Evolutionary conservation across 2,888 invertebrate species (phyloP), one percentile per base, ranked within the genome.

Genomic region (Dryadula phaetusa): DNA sequence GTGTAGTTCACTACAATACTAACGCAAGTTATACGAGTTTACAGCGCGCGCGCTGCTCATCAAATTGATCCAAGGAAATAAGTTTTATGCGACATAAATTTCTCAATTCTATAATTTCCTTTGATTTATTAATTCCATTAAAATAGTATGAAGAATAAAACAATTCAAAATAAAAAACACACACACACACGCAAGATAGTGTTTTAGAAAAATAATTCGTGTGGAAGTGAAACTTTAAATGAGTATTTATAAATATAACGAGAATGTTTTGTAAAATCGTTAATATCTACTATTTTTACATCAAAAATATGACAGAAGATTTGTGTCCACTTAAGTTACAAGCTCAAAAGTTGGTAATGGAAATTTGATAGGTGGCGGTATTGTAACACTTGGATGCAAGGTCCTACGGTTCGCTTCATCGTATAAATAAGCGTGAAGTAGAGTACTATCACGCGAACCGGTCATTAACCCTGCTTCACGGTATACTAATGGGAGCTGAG

Each of bases 381-480:
- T 77, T 81, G 83, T 81, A 82, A 82, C 81, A 82, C 84, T 86
- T 83, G 85, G 87, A 85, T 83, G 84, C 82, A 79, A 82, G 79
- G 76, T 77, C 77, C 76, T 75, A 78, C 81, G 85, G 84, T 84
- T 84, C 81, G 83, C 81, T 79, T 84, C 87, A 80, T 83, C 82
- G 85, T 88, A 88, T 90, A 91, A 91, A 92, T 88, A 91, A 88
- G 85, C 90, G 83, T 86, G 82, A 86, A 89, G 89, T 84, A 83
- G 85, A 82, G 80, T 75, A 76, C 75, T 75, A 83, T 83, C 92
- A 92, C 92, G 92, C 92, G 82, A 92, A 83, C 81, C 76, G 85
- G 85, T 92, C 92, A 82, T 92, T 91, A 91, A 86, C 87, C 87
- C 86, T 86, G 83, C 84, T 83, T 81, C 82, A 79, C 77, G 79